Conservation (phyloP, 1,140 invertebrate genomes). For the Drosophila watanabei region DNA sequence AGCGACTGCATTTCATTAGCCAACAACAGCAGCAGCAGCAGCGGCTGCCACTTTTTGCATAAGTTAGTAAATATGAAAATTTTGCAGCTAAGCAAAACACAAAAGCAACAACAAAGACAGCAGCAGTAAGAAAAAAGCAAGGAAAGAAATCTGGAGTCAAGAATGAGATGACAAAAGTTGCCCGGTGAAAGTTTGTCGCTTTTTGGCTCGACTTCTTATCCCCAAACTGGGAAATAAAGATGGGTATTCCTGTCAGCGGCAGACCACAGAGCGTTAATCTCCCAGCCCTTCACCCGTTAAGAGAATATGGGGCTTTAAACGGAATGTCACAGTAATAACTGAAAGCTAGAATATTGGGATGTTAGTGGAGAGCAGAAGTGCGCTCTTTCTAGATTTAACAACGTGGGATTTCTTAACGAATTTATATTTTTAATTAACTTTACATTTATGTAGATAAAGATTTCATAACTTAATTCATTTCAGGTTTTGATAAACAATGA, state of each 20-base stretch:
- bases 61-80: slow-evolving; percentile 82
- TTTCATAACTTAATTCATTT: no score
- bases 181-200: slow-evolving; percentile 72
- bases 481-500: no score
- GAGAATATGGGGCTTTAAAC: neutral
- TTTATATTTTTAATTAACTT: no score
- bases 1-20: slow-evolving; percentile 77
- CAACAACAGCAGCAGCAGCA: slow-evolving; percentile 48
- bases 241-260: slow-evolving; percentile 16
- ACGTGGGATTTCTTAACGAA: no score
- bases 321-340: neutral
- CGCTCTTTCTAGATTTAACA: neutral
- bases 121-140: neutral
- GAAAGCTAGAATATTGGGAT: neutral
- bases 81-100: slow-evolving; percentile 67
- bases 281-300: slow-evolving; percentile 3
- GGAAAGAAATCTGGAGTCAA: slow-evolving; percentile 40
- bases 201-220: slow-evolving; percentile 32
- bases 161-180: slow-evolving; percentile 80
- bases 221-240: neutral
- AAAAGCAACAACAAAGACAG: slow-evolving; percentile 46
- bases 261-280: slow-evolving; percentile 28
- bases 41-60: slow-evolving; percentile 75
- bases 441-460: no score
- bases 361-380: no score